Evolutionary conservation across 2,797 vertebrate genomes (phyloP).

Genomic region (Tragelaphus oryx): DNA sequence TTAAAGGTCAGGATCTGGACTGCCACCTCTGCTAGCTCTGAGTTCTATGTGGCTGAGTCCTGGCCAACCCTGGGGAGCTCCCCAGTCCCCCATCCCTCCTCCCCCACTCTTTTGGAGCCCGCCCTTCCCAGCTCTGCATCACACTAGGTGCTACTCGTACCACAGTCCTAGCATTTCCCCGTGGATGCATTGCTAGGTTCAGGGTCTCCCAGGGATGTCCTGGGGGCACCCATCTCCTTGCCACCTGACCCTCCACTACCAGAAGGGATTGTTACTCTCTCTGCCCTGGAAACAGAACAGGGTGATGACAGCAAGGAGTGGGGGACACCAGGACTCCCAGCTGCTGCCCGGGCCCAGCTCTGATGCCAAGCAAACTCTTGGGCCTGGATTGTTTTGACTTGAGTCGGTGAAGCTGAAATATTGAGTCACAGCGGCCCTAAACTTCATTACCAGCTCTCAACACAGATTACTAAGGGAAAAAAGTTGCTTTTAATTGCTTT

Average conservation of each 20-base stretch:
- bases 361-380: slow-evolving; percentile 68
- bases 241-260: neutral
- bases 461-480: slow-evolving; percentile 84
- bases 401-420: slow-evolving; percentile 84
- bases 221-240: neutral
- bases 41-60: neutral
- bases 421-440: slow-evolving; percentile 81
- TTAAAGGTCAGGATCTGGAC: neutral
- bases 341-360: slow-evolving; percentile 55
- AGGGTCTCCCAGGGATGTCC: neutral
- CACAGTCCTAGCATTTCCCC: neutral
- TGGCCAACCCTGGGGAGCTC: neutral
- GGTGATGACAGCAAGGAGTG: neutral
- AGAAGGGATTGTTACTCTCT: neutral
- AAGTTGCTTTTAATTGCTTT: slow-evolving; percentile 95
- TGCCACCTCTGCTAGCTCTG: neutral
- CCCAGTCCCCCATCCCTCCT: neutral
- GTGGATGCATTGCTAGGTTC: neutral
- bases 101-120: neutral
- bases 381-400: slow-evolving; percentile 81
- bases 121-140: neutral
- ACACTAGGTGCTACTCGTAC: rapidly evolving
- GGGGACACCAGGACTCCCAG: neutral
- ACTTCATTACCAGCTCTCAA: slow-evolving; percentile 86
- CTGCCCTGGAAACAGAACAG: neutral